These are phyloP conservation scores for Reticulitermes lucifugus DNA, from an alignment of 2,888 invertebrate species.

Conservation along the genomic window DNA sequence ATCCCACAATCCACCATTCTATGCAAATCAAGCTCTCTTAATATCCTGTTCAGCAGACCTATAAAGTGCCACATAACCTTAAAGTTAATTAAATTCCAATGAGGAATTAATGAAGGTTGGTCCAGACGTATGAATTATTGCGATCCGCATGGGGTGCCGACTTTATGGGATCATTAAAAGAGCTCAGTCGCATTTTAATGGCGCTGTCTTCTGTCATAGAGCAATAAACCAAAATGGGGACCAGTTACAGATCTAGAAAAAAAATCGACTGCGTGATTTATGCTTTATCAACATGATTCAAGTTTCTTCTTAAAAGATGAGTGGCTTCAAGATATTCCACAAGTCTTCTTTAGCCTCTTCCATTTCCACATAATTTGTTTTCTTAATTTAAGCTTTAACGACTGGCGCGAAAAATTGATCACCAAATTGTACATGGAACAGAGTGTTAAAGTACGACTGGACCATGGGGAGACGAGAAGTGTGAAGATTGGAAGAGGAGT, in stretches of 20 bases:
- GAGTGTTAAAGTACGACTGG: too few relatives aligned
- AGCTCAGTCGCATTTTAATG: constrained; percentile 44
- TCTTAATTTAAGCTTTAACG: neutral
- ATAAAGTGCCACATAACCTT: constrained; percentile 48
- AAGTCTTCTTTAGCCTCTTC: neutral
- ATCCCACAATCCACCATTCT: neutral
- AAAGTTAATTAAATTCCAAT: constrained; percentile 54
- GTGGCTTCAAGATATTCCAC: neutral
- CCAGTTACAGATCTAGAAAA: neutral
- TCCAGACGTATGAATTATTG: constrained; percentile 49
- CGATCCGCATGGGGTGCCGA: constrained; percentile 29
- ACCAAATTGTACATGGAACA: neutral
- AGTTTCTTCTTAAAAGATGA: neutral
- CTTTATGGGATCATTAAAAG: constrained; percentile 46
- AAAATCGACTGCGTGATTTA: neutral
- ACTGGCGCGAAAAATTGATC: too few relatives aligned
- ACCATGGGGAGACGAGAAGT: too few relatives aligned
- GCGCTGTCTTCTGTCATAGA: constrained; percentile 42
- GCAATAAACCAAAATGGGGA: constrained; percentile 45
- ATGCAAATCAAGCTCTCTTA: constrained; percentile 52
- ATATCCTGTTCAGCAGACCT: constrained; percentile 51
- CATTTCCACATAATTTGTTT: constrained; percentile 15
- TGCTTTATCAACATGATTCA: neutral
- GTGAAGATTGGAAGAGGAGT: too few relatives aligned
- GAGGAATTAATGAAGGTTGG: constrained; percentile 53